phyloP scores from a whole-genome alignment of 64 coral and sea anemone genomes.

The Actinia equina region DNA sequence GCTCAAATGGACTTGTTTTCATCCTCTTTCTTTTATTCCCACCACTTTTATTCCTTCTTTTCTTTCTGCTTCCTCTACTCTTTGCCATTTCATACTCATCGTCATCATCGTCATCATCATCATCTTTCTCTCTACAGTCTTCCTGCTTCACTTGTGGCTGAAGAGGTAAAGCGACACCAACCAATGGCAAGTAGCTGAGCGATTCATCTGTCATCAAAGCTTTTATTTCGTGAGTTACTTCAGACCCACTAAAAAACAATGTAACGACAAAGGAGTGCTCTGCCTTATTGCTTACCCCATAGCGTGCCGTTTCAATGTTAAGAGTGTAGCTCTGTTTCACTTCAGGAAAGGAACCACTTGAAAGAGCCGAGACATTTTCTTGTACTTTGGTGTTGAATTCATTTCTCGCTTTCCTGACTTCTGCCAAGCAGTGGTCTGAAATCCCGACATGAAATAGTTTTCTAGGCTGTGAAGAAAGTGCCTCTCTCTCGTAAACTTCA shows the following conservation, averaged over 20 bases:
- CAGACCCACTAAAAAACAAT: conserved; percentile 34
- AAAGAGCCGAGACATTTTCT: neutral
- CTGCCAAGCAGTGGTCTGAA: neutral
- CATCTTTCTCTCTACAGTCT: neutral
- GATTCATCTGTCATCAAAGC: conserved; percentile 51
- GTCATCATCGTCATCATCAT: neutral
- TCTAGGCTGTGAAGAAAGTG: conserved; percentile 3
- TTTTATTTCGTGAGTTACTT: conserved; percentile 28
- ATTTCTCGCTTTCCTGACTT: conserved; percentile 24
- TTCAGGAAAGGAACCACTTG: neutral
- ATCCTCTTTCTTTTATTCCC: neutral
- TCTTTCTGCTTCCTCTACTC: neutral
- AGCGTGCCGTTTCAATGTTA: conserved; percentile 36
- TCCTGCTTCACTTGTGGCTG: neutral
- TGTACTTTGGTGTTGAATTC: neutral
- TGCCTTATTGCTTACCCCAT: neutral
- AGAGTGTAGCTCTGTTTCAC: conserved; percentile 44
- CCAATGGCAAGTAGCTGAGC: conserved; percentile 69
- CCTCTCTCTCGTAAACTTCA: conserved; percentile 48
- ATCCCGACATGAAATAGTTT: conserved; percentile 53
- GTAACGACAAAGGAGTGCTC: conserved; percentile 62
- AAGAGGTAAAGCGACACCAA: conserved; percentile 56
- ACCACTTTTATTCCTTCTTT: neutral
- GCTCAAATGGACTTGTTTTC: neutral
- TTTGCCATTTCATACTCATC: neutral